Conservation (phyloP, 2,113 vertebrate species). For the Pachypanchax playfairii region DNA sequence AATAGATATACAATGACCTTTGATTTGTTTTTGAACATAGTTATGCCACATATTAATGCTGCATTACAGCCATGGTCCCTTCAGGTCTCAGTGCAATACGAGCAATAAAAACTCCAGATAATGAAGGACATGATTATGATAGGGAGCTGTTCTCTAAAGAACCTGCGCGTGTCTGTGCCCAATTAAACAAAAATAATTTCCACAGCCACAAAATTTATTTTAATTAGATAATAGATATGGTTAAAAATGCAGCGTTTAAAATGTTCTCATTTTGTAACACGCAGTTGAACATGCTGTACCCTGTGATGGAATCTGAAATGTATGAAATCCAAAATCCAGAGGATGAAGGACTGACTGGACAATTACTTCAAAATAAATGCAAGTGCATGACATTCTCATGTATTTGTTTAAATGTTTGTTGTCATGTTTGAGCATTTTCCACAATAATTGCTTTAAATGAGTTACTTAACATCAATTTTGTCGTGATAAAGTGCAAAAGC, state of each 20-base stretch:
- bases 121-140: not conserved
- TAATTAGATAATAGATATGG: not conserved
- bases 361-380: constrained; percentile 8
- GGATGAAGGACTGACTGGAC: no score
- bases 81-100: not conserved
- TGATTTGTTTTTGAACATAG: not conserved
- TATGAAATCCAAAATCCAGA: not conserved
- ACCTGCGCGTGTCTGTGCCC: not conserved
- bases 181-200: not conserved
- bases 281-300: not conserved
- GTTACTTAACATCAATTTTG: not conserved
- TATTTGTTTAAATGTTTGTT: no score
- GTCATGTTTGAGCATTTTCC: not conserved
- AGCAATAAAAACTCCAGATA: not conserved
- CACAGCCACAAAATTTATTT: not conserved
- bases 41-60: not conserved
- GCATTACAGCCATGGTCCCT: not conserved
- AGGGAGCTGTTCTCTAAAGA: not conserved
- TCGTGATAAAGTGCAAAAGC: not conserved
- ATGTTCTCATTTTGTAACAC: not conserved
- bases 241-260: not conserved
- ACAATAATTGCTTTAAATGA: no score
- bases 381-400: not conserved
- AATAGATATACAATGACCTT: not conserved
- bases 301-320: constrained; percentile 15